These are phyloP conservation scores for Fulmarus glacialis DNA, from an alignment of 2,113 vertebrate genomes.

Conservation along the genomic window DNA sequence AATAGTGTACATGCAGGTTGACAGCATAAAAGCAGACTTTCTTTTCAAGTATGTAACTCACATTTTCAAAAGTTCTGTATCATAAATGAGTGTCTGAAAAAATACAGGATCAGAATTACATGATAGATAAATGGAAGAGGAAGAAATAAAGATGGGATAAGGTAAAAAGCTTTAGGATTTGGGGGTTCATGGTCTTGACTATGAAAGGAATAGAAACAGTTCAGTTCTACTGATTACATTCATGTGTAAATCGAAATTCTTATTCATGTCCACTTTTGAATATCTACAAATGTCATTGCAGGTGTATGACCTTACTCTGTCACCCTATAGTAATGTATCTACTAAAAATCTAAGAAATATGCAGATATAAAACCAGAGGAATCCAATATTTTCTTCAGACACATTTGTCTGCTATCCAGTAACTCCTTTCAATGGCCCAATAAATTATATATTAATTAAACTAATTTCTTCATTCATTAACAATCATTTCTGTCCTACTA, in stretches of 20 bases:
- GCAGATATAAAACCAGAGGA: not conserved
- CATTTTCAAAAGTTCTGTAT: not conserved
- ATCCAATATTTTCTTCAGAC: not conserved
- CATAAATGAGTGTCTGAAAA: not conserved
- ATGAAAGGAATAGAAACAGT: not conserved
- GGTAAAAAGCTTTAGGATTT: not conserved
- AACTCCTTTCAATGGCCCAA: not conserved
- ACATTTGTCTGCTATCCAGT: not conserved
- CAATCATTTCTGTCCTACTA: not conserved
- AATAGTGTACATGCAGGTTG: not conserved
- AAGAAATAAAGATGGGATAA: not conserved
- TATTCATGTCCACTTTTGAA: not conserved
- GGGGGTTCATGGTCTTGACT: not conserved
- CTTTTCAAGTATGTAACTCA: not conserved
- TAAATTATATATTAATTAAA: not conserved
- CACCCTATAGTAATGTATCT: not conserved
- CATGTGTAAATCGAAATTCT: not conserved
- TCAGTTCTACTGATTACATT: not conserved
- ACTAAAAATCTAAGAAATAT: not conserved
- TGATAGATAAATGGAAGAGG: not conserved
- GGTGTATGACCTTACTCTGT: not conserved
- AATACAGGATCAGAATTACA: not conserved
- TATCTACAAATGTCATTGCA: not conserved
- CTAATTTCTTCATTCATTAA: not conserved
- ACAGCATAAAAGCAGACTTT: not conserved